Percentiles rank a stretch among this genome's conserved stretches.
Conservation (phyloP, 1,140 invertebrate species). For the Meteorus sp. region DNA sequence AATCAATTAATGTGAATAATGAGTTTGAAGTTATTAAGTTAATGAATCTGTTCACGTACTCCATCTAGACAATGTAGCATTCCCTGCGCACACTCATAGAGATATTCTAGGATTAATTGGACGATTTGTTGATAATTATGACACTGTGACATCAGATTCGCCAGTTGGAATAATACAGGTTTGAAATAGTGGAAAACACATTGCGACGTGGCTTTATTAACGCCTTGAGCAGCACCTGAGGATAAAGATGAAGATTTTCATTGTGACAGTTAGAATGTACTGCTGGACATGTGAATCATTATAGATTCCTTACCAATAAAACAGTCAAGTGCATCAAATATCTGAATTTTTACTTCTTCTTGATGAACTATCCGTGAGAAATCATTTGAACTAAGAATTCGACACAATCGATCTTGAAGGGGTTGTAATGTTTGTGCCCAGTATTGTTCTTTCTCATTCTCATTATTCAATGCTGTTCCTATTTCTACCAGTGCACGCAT, state of each 20-base stretch:
- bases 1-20: conserved; percentile 13
- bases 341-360: conserved; percentile 63
- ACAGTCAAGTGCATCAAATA: conserved; percentile 68
- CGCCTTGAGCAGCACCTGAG: conserved; percentile 64
- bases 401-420: conserved; percentile 63
- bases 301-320: conserved; percentile 64
- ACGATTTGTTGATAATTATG: conserved; percentile 83
- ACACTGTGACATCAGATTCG: conserved; percentile 71
- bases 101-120: conserved; percentile 75
- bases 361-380: conserved; percentile 64
- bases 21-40: too few species aligned
- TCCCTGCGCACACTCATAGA: conserved; percentile 70
- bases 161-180: conserved; percentile 67
- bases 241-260: too few species aligned
- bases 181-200: conserved; percentile 68
- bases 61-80: conserved; percentile 69
- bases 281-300: not conserved
- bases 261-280: conserved; percentile 1
- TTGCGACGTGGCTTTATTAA: conserved; percentile 62
- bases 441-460: conserved; percentile 53
- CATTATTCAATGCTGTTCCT: conserved; percentile 50
- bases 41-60: too few species aligned
- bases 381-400: conserved; percentile 61
- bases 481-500: conserved; percentile 61
- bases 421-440: conserved; percentile 66